Evolutionary conservation across 2,888 invertebrate species (phyloP).

Genomic region (Ctena decussata): DNA sequence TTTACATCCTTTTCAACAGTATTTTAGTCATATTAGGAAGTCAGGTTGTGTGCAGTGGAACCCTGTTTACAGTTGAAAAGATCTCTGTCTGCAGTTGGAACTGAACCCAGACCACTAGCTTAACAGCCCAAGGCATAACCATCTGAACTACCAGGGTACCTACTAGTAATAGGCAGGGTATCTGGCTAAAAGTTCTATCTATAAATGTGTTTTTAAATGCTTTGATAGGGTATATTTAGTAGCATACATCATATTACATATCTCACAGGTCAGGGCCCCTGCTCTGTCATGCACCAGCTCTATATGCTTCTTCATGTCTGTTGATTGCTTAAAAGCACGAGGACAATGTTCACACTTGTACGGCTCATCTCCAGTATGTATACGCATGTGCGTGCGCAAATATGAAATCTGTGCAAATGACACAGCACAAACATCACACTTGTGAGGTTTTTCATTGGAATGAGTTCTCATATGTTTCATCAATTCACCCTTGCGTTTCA

Average conservation of each 20-base stretch:
- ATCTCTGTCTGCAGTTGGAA: too few relatives aligned
- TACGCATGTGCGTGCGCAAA: constrained; percentile 1
- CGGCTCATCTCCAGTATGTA: constrained; percentile 1
- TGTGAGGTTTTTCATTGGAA: neutral
- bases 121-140: too few relatives aligned
- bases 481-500: neutral
- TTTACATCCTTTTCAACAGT: too few relatives aligned
- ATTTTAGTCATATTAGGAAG: too few relatives aligned
- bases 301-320: neutral
- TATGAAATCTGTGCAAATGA: neutral
- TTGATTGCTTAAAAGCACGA: neutral
- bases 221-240: neutral
- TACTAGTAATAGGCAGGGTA: too few relatives aligned
- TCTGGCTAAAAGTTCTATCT: too few relatives aligned
- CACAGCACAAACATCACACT: neutral
- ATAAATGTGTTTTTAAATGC: neutral
- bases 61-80: too few relatives aligned
- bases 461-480: neutral
- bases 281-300: neutral
- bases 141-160: too few relatives aligned
- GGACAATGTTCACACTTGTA: neutral
- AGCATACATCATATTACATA: neutral
- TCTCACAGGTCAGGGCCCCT: neutral
- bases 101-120: too few relatives aligned
- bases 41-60: too few relatives aligned